Evolutionary conservation across 2,113 vertebrate species (phyloP).

Genomic region (Bettongia penicillata): DNA sequence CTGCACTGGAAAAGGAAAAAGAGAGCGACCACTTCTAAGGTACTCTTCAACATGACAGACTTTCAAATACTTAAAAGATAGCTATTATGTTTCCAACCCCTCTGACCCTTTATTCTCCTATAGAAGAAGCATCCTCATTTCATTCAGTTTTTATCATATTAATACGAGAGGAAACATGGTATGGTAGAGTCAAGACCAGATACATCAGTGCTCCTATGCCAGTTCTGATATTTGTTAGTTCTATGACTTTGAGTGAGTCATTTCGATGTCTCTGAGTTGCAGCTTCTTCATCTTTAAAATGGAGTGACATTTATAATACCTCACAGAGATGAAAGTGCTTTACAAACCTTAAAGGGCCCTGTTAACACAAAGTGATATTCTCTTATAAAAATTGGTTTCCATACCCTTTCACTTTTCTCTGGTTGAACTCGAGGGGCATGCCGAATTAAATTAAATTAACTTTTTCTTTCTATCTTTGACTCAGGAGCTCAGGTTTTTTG

Average conservation of each 20-base stretch:
- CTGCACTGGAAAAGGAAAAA: not conserved
- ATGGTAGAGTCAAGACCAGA: not conserved
- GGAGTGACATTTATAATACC: not conserved
- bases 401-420: conserved; percentile 5
- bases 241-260: not conserved
- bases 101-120: not conserved
- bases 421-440: not conserved
- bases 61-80: not conserved
- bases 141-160: not conserved
- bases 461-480: not conserved
- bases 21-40: not conserved
- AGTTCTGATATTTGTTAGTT: not conserved
- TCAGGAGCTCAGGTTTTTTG: conserved; percentile 3
- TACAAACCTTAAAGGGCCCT: not conserved
- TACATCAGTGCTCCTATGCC: not conserved
- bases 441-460: not conserved
- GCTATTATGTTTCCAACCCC: not conserved
- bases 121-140: not conserved
- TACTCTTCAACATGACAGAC: not conserved
- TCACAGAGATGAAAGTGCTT: not conserved
- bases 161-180: not conserved
- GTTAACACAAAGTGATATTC: not conserved
- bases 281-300: not conserved
- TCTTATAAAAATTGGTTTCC: not conserved
- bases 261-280: not conserved